Evolutionary conservation across 1,140 invertebrate species (phyloP).

Genomic region (Glossosoma conforme): DNA sequence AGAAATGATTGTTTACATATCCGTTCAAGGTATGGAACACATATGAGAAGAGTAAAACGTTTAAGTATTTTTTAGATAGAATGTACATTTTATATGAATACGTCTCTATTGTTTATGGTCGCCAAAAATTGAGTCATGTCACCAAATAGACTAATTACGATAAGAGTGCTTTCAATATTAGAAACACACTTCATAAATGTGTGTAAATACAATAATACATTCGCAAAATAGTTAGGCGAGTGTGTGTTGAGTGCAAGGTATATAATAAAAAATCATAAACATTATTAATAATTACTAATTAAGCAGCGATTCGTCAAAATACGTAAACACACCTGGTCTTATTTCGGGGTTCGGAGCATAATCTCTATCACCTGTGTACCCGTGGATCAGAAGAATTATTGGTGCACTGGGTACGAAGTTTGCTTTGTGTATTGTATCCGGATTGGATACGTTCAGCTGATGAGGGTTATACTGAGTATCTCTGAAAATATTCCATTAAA

Average conservation of each 20-base stretch:
- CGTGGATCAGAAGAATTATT: conserved; percentile 51
- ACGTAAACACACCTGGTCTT: conserved; percentile 48
- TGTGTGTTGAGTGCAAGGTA: background rate
- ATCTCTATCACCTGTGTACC: conserved; percentile 54
- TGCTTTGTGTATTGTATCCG: conserved; percentile 39
- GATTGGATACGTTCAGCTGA: conserved; percentile 39
- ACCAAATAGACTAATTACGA: too few relatives aligned
- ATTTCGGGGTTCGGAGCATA: conserved; percentile 55
- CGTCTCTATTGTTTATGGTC: too few relatives aligned
- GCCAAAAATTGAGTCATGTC: too few relatives aligned
- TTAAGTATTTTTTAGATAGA: too few relatives aligned
- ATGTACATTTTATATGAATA: too few relatives aligned
- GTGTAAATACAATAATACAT: too few relatives aligned
- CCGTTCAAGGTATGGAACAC: too few relatives aligned
- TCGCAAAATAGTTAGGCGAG: background rate
- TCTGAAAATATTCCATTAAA: conserved; percentile 30
- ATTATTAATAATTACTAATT: too few relatives aligned
- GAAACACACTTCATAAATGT: too few relatives aligned
- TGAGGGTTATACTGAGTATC: conserved; percentile 44
- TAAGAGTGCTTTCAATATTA: too few relatives aligned
- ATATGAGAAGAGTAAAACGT: too few relatives aligned
- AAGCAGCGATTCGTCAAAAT: background rate
- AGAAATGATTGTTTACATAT: too few relatives aligned
- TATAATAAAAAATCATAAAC: background rate
- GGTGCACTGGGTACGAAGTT: conserved; percentile 41